A percentile compares a stretch with the other conserved stretches of the same genome.
These are phyloP conservation scores for Anomalospiza imberbis DNA, from an alignment of 2,797 vertebrate species.

Conservation along the genomic window DNA sequence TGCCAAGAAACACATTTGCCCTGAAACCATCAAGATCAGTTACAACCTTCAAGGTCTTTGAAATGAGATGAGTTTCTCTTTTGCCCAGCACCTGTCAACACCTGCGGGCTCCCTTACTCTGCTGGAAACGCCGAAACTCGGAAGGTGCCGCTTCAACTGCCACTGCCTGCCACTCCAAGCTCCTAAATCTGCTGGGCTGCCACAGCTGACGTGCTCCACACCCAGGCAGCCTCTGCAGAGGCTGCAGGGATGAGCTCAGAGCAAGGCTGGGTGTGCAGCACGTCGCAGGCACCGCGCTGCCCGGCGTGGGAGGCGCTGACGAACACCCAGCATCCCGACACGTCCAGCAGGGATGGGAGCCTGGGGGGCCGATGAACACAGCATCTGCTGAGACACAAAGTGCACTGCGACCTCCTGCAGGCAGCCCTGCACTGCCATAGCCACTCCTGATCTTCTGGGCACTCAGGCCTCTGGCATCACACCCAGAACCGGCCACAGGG, in stretches of 20 bases:
- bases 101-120: neutral
- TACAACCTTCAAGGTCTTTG: conserved; percentile 3
- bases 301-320: neutral
- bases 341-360: neutral
- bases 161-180: neutral
- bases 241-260: neutral
- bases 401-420: neutral
- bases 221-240: fast-evolving
- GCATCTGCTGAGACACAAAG: neutral
- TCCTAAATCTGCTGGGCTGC: neutral
- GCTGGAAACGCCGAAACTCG: neutral
- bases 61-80: neutral
- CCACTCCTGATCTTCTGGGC: neutral
- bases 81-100: neutral
- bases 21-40: conserved; percentile 43
- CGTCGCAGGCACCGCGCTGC: neutral
- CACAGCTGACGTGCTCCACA: neutral
- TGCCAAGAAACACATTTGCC: conserved; percentile 43
- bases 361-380: neutral
- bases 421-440: neutral
- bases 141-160: neutral
- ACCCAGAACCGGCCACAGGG: neutral
- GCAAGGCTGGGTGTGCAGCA: neutral
- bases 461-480: neutral
- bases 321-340: neutral